These are phyloP conservation scores for Centropristis striata DNA, from an alignment of 2,113 vertebrate species.

Conservation along the genomic window DNA sequence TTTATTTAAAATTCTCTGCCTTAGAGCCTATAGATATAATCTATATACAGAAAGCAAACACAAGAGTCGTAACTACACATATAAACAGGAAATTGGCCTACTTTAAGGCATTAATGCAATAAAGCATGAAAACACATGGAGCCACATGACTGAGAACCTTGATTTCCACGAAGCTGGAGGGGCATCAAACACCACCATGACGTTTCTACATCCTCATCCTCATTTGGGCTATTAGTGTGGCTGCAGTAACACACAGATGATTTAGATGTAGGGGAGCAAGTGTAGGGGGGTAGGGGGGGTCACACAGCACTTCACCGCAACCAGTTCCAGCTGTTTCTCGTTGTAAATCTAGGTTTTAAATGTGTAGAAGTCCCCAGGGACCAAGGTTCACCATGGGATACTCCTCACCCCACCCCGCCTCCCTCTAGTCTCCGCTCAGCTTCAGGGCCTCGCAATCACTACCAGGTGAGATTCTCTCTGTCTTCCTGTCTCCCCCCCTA, in stretches of 20 bases:
- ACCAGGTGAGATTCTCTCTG: slow-evolving; percentile 50
- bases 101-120: slow-evolving; percentile 25
- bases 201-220: slow-evolving; percentile 29
- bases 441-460: slow-evolving; percentile 55
- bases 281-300: background rate
- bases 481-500: slow-evolving; percentile 6
- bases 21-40: slow-evolving; percentile 49
- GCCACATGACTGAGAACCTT: slow-evolving; percentile 26
- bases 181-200: slow-evolving; percentile 23
- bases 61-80: slow-evolving; percentile 40
- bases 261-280: slow-evolving; percentile 33
- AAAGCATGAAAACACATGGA: slow-evolving; percentile 37
- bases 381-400: slow-evolving; percentile 41
- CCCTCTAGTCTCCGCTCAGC: slow-evolving; percentile 22
- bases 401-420: slow-evolving; percentile 13
- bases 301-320: slow-evolving; percentile 44
- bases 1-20: slow-evolving; percentile 75
- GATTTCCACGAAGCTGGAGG: slow-evolving; percentile 37
- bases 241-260: slow-evolving; percentile 45
- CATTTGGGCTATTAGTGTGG: slow-evolving; percentile 26
- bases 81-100: slow-evolving; percentile 27
- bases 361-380: slow-evolving; percentile 48
- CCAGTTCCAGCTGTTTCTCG: slow-evolving; percentile 67
- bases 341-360: slow-evolving; percentile 64
- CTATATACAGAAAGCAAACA: slow-evolving; percentile 56